Conservation (phyloP, 2,113 vertebrate genomes). For the human region GRCh38 chr4:108542001-108542500, state of each 20-base stretch:
- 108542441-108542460: background rate
- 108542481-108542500: background rate
- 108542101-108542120: rapidly evolving
- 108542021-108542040: background rate
- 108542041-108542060: background rate
- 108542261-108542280: background rate
- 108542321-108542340: background rate
- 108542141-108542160: too few species aligned
- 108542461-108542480: background rate
- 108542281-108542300: background rate
- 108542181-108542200: background rate
- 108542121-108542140: background rate
- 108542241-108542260: background rate
- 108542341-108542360: background rate
- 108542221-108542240: background rate
- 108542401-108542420: background rate
- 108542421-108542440: background rate
- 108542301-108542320: background rate
- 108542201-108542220: background rate
- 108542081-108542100: too few species aligned
- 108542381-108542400: background rate
- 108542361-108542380: background rate
- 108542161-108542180: background rate
- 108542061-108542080: background rate
- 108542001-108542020: background rate